These are phyloP conservation scores for Gymnothorax javanicus DNA, from an alignment of 2,797 vertebrate genomes.

Conservation along the genomic window DNA sequence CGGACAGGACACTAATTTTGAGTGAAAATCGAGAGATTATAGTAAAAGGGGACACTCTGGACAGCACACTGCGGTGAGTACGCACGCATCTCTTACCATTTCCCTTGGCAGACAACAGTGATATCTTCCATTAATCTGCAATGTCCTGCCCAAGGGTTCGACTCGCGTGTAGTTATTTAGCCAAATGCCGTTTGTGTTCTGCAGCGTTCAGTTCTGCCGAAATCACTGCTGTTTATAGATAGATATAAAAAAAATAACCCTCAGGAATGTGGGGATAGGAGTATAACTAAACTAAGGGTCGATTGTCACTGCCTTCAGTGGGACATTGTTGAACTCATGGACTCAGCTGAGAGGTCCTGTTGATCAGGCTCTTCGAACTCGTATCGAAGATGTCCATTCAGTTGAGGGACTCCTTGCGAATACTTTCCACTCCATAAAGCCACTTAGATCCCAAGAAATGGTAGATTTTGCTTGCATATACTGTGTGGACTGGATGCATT, in stretches of 20 bases:
- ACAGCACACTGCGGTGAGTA: constrained; percentile 63
- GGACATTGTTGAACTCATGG: neutral
- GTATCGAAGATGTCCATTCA: neutral
- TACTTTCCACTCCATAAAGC: neutral
- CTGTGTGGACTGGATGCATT: neutral
- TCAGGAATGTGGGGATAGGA: neutral
- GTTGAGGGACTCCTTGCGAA: neutral
- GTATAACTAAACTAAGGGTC: neutral
- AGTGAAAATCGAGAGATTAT: constrained; percentile 55
- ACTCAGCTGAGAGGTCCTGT: neutral
- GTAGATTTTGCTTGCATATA: neutral
- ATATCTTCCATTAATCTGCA: neutral
- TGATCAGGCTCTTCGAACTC: neutral
- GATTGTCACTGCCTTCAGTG: neutral
- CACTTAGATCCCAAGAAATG: neutral
- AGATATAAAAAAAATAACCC: neutral
- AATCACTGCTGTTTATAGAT: neutral
- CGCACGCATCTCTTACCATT: constrained; percentile 24
- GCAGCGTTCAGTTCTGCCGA: neutral
- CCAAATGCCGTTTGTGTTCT: neutral
- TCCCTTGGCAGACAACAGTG: neutral
- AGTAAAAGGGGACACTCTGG: constrained; percentile 44
- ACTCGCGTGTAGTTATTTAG: neutral
- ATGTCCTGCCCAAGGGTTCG: neutral
- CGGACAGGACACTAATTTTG: constrained; percentile 51